Conservation (phyloP, 2,113 vertebrate genomes). For the Bettongia penicillata region DNA sequence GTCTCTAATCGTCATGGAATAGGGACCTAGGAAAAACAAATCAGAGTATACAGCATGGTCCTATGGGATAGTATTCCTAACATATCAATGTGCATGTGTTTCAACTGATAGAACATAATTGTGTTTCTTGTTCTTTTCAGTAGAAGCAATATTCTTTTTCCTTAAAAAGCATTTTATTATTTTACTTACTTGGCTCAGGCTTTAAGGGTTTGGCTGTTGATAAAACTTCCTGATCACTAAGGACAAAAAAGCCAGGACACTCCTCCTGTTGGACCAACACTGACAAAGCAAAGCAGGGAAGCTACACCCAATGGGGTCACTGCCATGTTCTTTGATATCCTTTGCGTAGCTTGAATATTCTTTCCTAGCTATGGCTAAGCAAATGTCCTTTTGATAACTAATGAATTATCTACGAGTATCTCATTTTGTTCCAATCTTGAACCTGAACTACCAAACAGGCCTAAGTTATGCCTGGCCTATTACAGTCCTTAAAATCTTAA, state of each 20-base stretch:
- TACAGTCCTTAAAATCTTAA: background rate
- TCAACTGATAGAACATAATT: too few species aligned
- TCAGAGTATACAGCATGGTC: background rate
- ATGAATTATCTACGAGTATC: background rate
- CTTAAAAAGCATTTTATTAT: background rate
- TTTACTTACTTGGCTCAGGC: background rate
- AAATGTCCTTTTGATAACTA: background rate
- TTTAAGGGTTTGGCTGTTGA: background rate
- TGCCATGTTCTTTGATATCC: background rate
- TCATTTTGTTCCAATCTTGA: background rate
- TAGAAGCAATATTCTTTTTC: background rate
- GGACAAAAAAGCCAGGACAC: background rate
- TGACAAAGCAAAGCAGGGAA: background rate
- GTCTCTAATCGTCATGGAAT: background rate
- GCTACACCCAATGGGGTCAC: background rate
- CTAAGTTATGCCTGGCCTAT: background rate
- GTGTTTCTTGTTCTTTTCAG: background rate
- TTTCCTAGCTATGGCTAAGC: background rate
- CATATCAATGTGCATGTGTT: background rate
- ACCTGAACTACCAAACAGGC: background rate
- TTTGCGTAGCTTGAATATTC: background rate
- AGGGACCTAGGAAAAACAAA: background rate
- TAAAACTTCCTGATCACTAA: background rate
- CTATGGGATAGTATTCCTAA: background rate
- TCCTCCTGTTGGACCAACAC: background rate